Evolutionary conservation across 2,113 vertebrate genomes (phyloP).

Genomic region (Sula dactylatra): DNA sequence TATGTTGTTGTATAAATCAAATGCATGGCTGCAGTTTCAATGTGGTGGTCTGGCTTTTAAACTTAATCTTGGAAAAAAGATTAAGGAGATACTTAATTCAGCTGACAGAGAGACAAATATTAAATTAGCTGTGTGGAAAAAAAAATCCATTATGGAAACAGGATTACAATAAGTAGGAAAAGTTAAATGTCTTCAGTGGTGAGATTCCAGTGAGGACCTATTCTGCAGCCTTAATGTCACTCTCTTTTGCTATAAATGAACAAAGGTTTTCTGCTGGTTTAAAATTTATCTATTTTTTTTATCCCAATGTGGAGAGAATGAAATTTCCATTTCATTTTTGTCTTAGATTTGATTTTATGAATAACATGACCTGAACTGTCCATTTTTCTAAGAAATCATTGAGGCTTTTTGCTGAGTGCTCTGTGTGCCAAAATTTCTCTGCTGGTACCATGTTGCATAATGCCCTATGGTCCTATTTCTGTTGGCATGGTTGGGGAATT

Average conservation of each 20-base stretch:
- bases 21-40: neutral
- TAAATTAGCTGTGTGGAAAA: neutral
- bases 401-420: neutral
- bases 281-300: neutral
- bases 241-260: neutral
- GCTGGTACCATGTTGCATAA: accelerated
- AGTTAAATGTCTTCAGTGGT: neutral
- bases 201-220: neutral
- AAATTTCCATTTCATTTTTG: neutral
- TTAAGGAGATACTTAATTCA: neutral
- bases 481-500: neutral
- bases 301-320: accelerated
- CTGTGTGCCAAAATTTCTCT: neutral
- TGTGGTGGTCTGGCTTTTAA: neutral
- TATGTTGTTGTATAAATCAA: neutral
- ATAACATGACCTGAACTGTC: neutral
- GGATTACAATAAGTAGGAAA: neutral
- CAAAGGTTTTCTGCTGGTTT: neutral
- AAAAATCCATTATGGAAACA: neutral
- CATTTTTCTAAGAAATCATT: neutral
- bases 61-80: neutral
- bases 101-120: neutral
- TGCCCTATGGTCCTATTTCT: neutral
- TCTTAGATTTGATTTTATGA: neutral
- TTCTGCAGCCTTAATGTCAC: neutral